A percentile compares a stretch with the other conserved stretches of the same genome.
phyloP scores from a whole-genome alignment of 92 coral and sea anemone genomes.

The Bergia sp. region DNA sequence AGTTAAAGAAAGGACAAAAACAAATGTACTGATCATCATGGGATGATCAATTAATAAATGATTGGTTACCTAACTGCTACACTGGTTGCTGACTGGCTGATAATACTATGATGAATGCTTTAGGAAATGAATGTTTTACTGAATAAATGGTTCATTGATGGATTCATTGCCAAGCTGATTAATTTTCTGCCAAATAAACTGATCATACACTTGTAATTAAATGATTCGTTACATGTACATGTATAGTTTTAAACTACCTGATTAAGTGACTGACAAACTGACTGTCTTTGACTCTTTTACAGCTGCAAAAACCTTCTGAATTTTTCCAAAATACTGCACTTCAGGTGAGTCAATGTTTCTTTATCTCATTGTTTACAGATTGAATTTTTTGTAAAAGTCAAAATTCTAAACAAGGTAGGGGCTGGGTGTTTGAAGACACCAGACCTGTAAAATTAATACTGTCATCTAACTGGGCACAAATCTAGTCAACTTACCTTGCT shows the following conservation, averaged over 20 bases:
- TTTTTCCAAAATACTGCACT: not conserved
- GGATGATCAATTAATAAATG: not conserved
- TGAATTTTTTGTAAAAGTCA: no score
- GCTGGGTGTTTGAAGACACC: not conserved
- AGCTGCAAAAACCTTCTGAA: not conserved
- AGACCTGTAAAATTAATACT: not conserved
- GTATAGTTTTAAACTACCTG: not conserved
- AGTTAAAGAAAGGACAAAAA: not conserved
- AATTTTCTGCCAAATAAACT: not conserved
- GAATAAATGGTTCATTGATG: not conserved
- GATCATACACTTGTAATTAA: not conserved
- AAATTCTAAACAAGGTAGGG: not conserved
- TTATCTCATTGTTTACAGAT: no score
- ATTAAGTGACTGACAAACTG: not conserved
- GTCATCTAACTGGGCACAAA: not conserved
- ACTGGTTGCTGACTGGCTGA: not conserved
- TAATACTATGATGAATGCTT: not conserved
- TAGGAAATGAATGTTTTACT: no score
- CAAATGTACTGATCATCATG: no score
- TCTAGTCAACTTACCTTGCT: constrained; percentile 61
- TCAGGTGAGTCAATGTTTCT: not conserved
- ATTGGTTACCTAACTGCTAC: not conserved
- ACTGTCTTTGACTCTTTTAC: not conserved
- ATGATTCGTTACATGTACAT: not conserved
- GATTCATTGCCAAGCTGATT: not conserved